Evolutionary conservation across 92 coral and sea anemone genomes (phyloP), one percentile per base, ranked within the genome.

Genomic region (Umimayanthus chanpuru): DNA sequence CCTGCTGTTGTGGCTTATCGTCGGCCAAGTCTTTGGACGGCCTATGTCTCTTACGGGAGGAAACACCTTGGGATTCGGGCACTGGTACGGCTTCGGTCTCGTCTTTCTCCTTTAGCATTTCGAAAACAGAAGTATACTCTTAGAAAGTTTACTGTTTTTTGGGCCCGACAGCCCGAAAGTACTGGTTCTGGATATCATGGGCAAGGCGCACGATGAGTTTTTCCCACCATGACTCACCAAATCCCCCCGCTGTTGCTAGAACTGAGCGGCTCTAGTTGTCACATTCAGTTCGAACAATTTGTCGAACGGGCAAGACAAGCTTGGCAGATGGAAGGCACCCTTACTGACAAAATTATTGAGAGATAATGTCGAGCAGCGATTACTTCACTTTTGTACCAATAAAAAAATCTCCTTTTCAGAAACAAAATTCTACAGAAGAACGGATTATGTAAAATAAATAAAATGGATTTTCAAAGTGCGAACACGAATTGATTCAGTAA

Each of bases 11-110:
- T 14, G 80, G 81, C 85, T 79, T 76, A 15, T 81, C 90, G 91
- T 81, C 94, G 91, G 87, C 79, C 16, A 61, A 38, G 39, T 77
- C 84, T 67, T 92, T 93, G 53, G 98, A 92, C 83, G 92, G 92
- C 79, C 98, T 91, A 73, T 92, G 98, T 81, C 97, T 93, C 94
- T 93, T 94, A 80, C 94, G 94, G 85, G 68, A 53, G 18, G 87
- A 70, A 18, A 29, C 67, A 83, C 66, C 43, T 83, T 68, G 87
- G 30, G 78, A n/a, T 50, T 83, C 87, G 23, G 87, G 18, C 21
- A 68, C 9, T 6, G 28, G 44, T 20, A 40, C 53, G 23, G 25
- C 87, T 50, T n/a, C 87, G 2, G 78, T 79, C 73, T 88, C 93
- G 28, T 91, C 93, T 91, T 91, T 91, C 55, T 91, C 93, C 77